These are phyloP conservation scores for Acheta domesticus DNA, from an alignment of 2,888 invertebrate species.

Conservation along the genomic window DNA sequence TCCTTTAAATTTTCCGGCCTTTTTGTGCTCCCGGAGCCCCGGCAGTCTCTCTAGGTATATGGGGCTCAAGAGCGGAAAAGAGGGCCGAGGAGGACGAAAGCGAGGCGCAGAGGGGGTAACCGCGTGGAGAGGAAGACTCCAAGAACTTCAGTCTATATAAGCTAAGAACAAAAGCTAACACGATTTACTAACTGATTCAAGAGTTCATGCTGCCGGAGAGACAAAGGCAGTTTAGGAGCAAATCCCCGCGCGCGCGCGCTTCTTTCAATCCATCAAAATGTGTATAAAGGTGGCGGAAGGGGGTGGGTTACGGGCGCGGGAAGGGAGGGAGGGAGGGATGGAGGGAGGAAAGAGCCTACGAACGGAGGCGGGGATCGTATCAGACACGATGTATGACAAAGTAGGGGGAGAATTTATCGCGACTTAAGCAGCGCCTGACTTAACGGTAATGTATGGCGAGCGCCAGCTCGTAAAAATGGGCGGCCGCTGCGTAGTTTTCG, in stretches of 20 bases:
- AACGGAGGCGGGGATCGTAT: background rate
- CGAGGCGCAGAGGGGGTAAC: conserved; percentile 20
- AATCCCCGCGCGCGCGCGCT: background rate
- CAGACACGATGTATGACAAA: conserved; percentile 18
- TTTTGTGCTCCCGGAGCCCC: too few relatives aligned
- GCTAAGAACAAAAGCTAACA: conserved; percentile 35
- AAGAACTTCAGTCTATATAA: conserved; percentile 29
- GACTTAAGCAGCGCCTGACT: background rate
- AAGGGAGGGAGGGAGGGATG: background rate
- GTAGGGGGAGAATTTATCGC: conserved; percentile 18
- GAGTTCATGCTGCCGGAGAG: background rate
- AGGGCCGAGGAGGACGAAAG: conserved; percentile 25
- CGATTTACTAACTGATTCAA: conserved; percentile 33
- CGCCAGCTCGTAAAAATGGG: background rate
- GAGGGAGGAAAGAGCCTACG: background rate
- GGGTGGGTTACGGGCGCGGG: conserved; percentile 19
- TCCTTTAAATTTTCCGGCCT: too few relatives aligned
- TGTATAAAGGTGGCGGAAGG: conserved; percentile 2
- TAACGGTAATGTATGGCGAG: conserved; percentile 18
- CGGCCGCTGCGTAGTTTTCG: background rate
- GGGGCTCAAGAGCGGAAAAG: conserved; percentile 19
- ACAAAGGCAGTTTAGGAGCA: conserved; percentile 1
- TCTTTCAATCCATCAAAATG: background rate
- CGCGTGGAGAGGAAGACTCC: background rate
- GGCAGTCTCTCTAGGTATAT: conserved; percentile 24